Conservation (phyloP, 2,113 vertebrate species). For the Peromyscus polionotus region DNA sequence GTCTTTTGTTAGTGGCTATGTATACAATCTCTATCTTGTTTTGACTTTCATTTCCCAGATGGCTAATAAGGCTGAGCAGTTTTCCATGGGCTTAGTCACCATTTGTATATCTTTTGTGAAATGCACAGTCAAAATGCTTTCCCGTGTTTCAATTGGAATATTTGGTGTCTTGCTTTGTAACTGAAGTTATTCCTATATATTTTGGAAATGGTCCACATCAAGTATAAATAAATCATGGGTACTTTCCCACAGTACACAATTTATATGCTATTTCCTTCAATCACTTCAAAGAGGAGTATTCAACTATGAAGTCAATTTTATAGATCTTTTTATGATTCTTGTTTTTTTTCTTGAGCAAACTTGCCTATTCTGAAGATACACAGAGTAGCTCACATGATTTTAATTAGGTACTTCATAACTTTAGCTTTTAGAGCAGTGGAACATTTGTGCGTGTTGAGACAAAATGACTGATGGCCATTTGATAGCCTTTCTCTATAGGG, state of each 20-base stretch:
- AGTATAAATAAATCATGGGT: conserved; percentile 26
- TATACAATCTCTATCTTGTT: too few relatives aligned
- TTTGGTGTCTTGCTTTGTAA: not conserved
- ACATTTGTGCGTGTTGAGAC: not conserved
- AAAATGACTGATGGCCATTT: not conserved
- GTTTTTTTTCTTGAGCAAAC: not conserved
- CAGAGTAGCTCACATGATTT: not conserved
- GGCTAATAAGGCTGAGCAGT: not conserved
- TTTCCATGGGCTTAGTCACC: not conserved
- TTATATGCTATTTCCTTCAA: not conserved
- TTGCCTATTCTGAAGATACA: not conserved
- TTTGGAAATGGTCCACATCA: not conserved
- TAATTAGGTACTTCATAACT: not conserved
- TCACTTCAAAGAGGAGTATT: not conserved
- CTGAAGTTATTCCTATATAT: not conserved
- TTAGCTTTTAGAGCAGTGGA: not conserved
- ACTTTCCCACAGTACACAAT: not conserved
- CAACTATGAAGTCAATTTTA: not conserved
- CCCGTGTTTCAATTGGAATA: not conserved
- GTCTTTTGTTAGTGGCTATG: not conserved
- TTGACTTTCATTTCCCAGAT: not conserved
- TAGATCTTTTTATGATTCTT: not conserved
- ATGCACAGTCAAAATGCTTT: not conserved
- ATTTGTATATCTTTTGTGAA: not conserved
- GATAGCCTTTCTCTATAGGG: not conserved